Evolutionary conservation across 2,797 vertebrate genomes (phyloP).

Genomic region (Mormyrops boulengeri): DNA sequence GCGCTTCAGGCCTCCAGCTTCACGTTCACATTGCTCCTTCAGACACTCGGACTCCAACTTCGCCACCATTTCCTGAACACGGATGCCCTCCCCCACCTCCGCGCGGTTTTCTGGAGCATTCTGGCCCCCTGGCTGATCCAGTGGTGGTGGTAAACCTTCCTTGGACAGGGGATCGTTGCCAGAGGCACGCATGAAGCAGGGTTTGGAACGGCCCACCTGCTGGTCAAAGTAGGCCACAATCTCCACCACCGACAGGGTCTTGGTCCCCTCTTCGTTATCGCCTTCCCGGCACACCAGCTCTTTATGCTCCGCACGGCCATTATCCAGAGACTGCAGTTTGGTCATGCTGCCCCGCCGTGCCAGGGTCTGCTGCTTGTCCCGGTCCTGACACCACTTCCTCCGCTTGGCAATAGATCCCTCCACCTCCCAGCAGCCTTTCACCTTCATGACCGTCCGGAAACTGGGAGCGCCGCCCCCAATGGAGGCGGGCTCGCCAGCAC

Average conservation of each 20-base stretch:
- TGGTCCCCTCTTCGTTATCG: slow-evolving; percentile 32
- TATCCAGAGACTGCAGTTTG: slow-evolving; percentile 49
- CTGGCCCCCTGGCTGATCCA: slow-evolving; percentile 37
- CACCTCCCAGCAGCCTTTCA: slow-evolving; percentile 81
- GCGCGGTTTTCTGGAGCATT: slow-evolving; percentile 28
- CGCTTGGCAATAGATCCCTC: slow-evolving; percentile 77
- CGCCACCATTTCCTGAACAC: slow-evolving; percentile 89
- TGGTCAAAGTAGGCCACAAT: slow-evolving; percentile 87
- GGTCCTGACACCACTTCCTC: slow-evolving; percentile 67
- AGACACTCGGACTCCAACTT: slow-evolving; percentile 83
- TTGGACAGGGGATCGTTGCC: slow-evolving; percentile 47
- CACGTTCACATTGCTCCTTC: slow-evolving; percentile 57
- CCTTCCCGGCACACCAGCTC: slow-evolving; percentile 32
- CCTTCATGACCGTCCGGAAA: slow-evolving; percentile 59
- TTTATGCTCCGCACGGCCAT: slow-evolving; percentile 38
- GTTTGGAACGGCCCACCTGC: slow-evolving; percentile 64
- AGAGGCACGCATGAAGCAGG: slow-evolving; percentile 44
- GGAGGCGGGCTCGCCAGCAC: not conserved
- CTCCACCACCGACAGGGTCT: slow-evolving; percentile 79
- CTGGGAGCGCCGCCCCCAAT: not conserved
- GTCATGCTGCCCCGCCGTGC: slow-evolving; percentile 45
- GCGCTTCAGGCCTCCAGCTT: slow-evolving; percentile 65
- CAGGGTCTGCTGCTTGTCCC: slow-evolving; percentile 51
- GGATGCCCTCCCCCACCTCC: slow-evolving; percentile 67
- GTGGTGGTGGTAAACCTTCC: not conserved